These are phyloP conservation scores for Baryphthengus martii DNA, from an alignment of 2,113 vertebrate genomes.

Conservation along the genomic window DNA sequence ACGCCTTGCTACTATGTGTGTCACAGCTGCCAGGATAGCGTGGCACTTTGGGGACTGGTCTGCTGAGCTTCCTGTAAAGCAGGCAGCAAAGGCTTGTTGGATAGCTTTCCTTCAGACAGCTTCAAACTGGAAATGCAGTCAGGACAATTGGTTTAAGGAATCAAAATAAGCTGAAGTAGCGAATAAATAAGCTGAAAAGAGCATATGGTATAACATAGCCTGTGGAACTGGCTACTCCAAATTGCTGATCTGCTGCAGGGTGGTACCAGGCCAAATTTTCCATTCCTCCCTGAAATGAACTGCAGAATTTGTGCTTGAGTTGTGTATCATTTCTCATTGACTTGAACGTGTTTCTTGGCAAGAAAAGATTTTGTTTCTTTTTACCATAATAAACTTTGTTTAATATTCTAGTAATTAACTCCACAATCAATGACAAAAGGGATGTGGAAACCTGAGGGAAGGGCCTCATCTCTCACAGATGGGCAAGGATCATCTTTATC, in stretches of 20 bases:
- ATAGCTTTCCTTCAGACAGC: not conserved
- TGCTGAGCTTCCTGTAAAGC: not conserved
- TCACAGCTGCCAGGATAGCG: not conserved
- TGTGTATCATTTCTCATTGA: not conserved
- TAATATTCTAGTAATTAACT: not conserved
- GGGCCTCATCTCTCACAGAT: not conserved
- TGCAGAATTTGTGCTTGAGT: not conserved
- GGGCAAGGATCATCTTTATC: not conserved
- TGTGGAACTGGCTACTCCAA: not conserved
- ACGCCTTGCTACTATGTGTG: not conserved
- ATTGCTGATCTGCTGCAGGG: not conserved
- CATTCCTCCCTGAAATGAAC: not conserved
- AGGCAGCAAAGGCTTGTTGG: not conserved
- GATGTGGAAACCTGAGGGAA: fast-evolving
- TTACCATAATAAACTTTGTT: not conserved
- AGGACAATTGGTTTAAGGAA: not conserved
- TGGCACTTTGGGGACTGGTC: not conserved
- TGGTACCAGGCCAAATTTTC: not conserved
- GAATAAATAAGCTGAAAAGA: not conserved
- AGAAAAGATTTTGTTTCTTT: not conserved
- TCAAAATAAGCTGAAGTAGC: not conserved
- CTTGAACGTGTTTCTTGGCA: not conserved
- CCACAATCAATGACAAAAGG: not conserved
- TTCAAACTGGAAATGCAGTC: not conserved
- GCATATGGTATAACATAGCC: not conserved